A percentile compares a stretch with the other conserved stretches of the same genome.
Conservation (phyloP, 2,113 vertebrate genomes). For the Plecturocebus donacophilus region DNA sequence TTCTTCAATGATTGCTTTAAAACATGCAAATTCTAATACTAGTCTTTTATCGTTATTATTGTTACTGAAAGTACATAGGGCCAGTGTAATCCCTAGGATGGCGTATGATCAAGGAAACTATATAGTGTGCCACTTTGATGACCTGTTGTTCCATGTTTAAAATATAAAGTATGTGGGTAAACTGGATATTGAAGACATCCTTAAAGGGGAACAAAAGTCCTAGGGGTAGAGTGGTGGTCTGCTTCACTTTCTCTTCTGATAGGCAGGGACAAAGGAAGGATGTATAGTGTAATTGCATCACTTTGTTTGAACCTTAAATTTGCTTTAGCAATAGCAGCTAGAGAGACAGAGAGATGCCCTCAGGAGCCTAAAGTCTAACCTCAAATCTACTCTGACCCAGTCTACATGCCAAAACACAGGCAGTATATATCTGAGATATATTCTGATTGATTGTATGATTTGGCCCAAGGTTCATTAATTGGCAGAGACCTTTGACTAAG, state of each 20-base stretch:
- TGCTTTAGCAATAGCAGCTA: not conserved
- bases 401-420: not conserved
- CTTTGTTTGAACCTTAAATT: not conserved
- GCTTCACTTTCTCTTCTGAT: not conserved
- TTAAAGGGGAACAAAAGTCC: not conserved
- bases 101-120: not conserved
- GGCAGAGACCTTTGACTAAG: conserved; percentile 1
- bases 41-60: not conserved
- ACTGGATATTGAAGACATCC: not conserved
- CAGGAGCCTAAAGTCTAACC: not conserved
- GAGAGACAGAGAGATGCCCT: not conserved
- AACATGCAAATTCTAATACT: not conserved
- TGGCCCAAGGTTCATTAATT: not conserved
- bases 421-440: not conserved
- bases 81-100: not conserved
- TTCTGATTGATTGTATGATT: not conserved
- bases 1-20: not conserved
- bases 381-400: not conserved
- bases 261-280: not conserved
- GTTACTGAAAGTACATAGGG: not conserved
- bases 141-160: not conserved
- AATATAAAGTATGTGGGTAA: not conserved
- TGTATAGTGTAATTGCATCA: not conserved
- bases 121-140: not conserved
- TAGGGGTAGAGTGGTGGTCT: not conserved